phyloP scores from a whole-genome alignment of 1,140 invertebrate genomes.

The Nautilus pompilius region DNA sequence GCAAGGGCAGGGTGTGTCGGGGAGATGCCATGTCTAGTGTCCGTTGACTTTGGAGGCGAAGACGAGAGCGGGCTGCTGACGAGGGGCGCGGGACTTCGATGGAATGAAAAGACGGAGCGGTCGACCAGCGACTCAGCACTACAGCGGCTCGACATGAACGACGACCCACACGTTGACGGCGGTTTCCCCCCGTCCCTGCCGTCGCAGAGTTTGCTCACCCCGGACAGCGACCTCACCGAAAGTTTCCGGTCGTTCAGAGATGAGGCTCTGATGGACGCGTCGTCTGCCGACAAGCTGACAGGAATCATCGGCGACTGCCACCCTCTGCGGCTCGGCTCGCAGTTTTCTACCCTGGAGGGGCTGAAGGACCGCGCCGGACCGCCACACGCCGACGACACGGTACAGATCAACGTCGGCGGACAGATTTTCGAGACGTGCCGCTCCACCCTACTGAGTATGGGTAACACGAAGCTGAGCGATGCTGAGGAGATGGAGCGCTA shows the following conservation, averaged over 20 bases:
- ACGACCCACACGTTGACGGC: no score
- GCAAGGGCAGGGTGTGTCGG: no score
- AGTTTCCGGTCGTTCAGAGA: slow-evolving; percentile 1
- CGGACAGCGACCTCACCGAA: background rate
- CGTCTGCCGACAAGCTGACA: slow-evolving; percentile 81
- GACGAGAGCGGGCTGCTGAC: no score
- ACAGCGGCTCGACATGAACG: no score
- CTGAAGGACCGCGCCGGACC: slow-evolving; percentile 44
- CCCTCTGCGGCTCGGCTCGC: no score
- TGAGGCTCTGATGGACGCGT: background rate
- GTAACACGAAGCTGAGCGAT: slow-evolving; percentile 32
- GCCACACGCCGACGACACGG: slow-evolving; percentile 68
- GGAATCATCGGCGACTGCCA: slow-evolving; percentile 61
- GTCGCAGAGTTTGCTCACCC: background rate
- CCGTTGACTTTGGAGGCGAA: no score
- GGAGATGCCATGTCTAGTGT: no score
- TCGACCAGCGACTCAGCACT: no score
- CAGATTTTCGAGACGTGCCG: slow-evolving; percentile 41
- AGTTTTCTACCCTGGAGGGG: background rate
- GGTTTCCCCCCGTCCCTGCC: no score
- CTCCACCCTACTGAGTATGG: slow-evolving; percentile 36
- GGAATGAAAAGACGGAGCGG: no score
- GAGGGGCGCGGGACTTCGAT: no score
- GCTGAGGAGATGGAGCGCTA: slow-evolving; percentile 36
- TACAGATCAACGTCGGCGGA: slow-evolving; percentile 44